A percentile compares a stretch with the other conserved stretches of the same genome.
Evolutionary conservation across 2,888 invertebrate species (phyloP).

Genomic region (Pyrrhia umbra): DNA sequence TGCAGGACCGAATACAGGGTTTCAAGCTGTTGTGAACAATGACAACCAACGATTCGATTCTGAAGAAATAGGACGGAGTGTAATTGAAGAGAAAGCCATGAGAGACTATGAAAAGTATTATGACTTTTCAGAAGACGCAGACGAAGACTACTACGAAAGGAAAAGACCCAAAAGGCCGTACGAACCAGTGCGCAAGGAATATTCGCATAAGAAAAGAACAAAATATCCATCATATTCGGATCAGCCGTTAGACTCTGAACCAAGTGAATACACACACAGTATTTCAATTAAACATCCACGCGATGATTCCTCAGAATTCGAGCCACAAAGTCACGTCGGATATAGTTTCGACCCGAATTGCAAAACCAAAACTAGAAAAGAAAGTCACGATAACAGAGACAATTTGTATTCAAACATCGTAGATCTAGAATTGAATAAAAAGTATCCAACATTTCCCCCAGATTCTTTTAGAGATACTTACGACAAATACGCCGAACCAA

Average conservation of each 20-base stretch:
- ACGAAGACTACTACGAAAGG: conserved; percentile 75
- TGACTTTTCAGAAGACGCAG: conserved; percentile 79
- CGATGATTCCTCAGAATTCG: conserved; percentile 74
- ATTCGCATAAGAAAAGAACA: conserved; percentile 74
- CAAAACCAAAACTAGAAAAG: conserved; percentile 82
- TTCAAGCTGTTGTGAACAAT: conserved; percentile 90
- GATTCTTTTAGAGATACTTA: conserved; percentile 75
- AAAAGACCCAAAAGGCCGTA: conserved; percentile 75
- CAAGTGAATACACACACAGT: conserved; percentile 83
- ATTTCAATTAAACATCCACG: conserved; percentile 82
- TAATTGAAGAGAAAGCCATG: conserved; percentile 77
- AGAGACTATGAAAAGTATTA: conserved; percentile 81
- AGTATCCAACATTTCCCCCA: conserved; percentile 72
- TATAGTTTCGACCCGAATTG: conserved; percentile 82
- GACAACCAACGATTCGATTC: conserved; percentile 72
- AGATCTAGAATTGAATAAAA: conserved; percentile 76
- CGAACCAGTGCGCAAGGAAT: conserved; percentile 74
- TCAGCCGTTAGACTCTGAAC: conserved; percentile 72
- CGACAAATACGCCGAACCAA: conserved; percentile 79
- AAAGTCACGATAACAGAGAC: conserved; percentile 67
- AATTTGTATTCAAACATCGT: conserved; percentile 73
- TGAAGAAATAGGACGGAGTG: conserved; percentile 60
- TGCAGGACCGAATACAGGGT: conserved; percentile 89
- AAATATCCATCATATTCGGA: conserved; percentile 69
- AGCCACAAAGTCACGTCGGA: conserved; percentile 80